Evolutionary conservation across 2,888 invertebrate genomes (phyloP), one percentile per base, ranked within the genome.

Genomic region (Aleiodes leptofemur): DNA sequence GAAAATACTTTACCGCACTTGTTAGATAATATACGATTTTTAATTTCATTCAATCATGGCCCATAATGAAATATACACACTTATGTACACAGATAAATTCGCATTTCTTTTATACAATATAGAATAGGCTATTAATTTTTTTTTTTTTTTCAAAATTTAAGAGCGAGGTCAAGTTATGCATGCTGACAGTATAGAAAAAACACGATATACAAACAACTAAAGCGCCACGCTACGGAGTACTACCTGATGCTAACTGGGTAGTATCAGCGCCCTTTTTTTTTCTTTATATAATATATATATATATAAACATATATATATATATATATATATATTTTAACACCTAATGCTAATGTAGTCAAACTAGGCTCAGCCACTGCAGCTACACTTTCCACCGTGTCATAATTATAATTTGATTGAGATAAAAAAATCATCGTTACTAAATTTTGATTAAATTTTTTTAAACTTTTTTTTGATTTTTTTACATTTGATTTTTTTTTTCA

Each of bases 121-220:
- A 23, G 2, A 23, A 23, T 23, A 34, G 34, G 34, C 34, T 34
- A 34, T 34, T 23, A 23, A 23, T 23, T 23, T 23, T 23, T 23
- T 23, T 23, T 23, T 23, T 23, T 23, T 2, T 23, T 23, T 34
- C 34, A 34, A 68, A 64, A 23, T 76, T 55, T 71, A 69, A 50
- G 80, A 34, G 77, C 79, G 82, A 82, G 80, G 82, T 79, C 80
- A 81, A 81, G 79, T 82, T 77, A 79, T 80, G 34, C 82, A 83
- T 79, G 82, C 82, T 84, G 85, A 86, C 82, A 83, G 82, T 84
- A 85, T 86, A 84, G 83, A 87, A 70, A 86, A 85, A 86, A 85
- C 85, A 86, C 85, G 85, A 86, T 86, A 84, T 87, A 87, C 84
- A 87, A 88, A 89, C 85, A 86, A 88, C 84, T 86, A 87, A 88